phyloP scores from a whole-genome alignment of 2,797 vertebrate genomes.

The Martes flavigula region DNA sequence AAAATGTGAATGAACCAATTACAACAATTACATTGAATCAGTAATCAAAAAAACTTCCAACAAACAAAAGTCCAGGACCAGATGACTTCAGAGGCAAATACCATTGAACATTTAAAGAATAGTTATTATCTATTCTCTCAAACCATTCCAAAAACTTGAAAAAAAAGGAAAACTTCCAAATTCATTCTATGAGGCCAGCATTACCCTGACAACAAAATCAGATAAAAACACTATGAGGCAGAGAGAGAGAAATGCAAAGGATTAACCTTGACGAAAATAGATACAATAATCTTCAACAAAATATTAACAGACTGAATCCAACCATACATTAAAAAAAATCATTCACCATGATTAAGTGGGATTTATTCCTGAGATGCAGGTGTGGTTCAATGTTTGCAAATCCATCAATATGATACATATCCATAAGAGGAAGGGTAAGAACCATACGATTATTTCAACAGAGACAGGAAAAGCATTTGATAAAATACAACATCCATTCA shows the following conservation, averaged over 20 bases:
- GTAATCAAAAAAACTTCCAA: not conserved
- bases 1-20: not conserved
- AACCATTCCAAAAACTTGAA: not conserved
- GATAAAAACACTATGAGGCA: not conserved
- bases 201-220: not conserved
- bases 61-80: not conserved
- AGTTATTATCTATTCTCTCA: not conserved
- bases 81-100: not conserved
- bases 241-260: not conserved
- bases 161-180: not conserved
- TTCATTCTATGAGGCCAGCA: not conserved
- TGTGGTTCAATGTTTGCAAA: not conserved
- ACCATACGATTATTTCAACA: not conserved
- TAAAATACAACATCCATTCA: not conserved
- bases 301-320: not conserved
- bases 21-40: not conserved
- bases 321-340: not conserved
- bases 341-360: not conserved
- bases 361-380: not conserved
- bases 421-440: not conserved
- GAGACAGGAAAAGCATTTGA: not conserved
- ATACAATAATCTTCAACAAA: not conserved
- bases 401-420: not conserved
- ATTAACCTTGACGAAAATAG: not conserved
- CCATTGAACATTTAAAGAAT: not conserved